Evolutionary conservation across 53 echinoderm and acorn worm genomes (phyloP).

Genomic region (Hippasteria phrygiana): DNA sequence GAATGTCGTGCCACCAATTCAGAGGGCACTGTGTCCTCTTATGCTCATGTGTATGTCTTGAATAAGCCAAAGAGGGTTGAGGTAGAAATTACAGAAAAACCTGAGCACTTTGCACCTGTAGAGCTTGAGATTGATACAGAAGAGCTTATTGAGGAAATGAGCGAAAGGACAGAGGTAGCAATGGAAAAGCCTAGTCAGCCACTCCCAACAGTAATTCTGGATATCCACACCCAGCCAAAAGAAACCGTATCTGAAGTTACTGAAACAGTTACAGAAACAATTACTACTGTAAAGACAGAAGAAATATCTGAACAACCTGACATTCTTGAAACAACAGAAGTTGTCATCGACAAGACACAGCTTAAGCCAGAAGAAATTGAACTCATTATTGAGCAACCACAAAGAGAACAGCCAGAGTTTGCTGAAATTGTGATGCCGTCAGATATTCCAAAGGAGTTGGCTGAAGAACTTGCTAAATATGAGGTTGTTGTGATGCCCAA

Average conservation of each 20-base stretch:
- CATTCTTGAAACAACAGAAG: constrained; percentile 37
- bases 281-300: constrained; percentile 52
- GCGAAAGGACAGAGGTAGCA: constrained; percentile 75
- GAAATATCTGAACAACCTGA: constrained; percentile 52
- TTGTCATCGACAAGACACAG: constrained; percentile 22
- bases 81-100: constrained; percentile 59
- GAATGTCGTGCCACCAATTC: constrained; percentile 89
- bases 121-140: constrained; percentile 64
- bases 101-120: constrained; percentile 64
- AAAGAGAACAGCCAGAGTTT: constrained; percentile 53
- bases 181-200: constrained; percentile 70
- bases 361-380: constrained; percentile 68
- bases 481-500: constrained; percentile 32
- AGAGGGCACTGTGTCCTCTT: constrained; percentile 88
- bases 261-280: constrained; percentile 74
- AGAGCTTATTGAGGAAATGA: constrained; percentile 57
- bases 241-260: constrained; percentile 49
- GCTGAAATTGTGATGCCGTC: constrained; percentile 63
- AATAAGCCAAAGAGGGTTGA: constrained; percentile 63
- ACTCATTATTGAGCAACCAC: constrained; percentile 54
- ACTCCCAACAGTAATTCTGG: constrained; percentile 72
- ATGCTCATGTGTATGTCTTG: constrained; percentile 83
- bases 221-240: constrained; percentile 58
- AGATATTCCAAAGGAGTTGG: neutral
- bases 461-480: constrained; percentile 23